Base-by-base conservation (phyloP, 2,888 invertebrate species). In the Phlogophora meticulosa region DNA sequence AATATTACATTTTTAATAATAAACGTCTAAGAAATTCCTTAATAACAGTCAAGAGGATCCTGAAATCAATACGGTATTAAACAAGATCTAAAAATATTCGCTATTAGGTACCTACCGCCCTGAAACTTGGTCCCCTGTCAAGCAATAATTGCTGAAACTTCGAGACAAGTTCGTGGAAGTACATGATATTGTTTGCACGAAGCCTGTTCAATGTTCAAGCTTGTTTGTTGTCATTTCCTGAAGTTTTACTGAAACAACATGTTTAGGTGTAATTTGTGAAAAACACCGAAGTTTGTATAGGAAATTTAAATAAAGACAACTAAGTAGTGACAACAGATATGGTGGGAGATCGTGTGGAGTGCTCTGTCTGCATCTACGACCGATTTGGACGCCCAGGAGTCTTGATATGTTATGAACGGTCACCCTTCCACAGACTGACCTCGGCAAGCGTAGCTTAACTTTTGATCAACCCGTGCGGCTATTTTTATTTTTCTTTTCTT, bases 181-280 rank as follows among this genome's bases (percentile, higher is more conserved):
- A 80, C 58, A 76, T 62, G 67, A 76, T 76, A 80, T 80, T 78
- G 76, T 78, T 78, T 80, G 55, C 59, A 42, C 57, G 58, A 67
- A 72, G 58, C 63, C 65, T 57, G 76, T 63, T 80, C 38, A 60
- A 56, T 71, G 58, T 71, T 75, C 28, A 42, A 49, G 55, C 60
- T 61, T 80, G 80, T 80, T 78, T 80, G 43, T 64, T 69, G 70
- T 56, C 59, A 78, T 78, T 75, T 59, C 22, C 51, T 48, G 22
- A 22, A 64, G 55, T 79, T 76, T 69, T 43, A 59, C 58, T 59
- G 48, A n/a, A 51, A 60, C 32, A 68, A 68, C 57, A 43, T 61
- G 46, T 53, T 74, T 32, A 46, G 51, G 28, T 66, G 28, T 49
- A 63, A 68, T 68, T 73, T 56, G 24, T 22, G 32, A 62, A 67